Conservation (phyloP, 2,113 vertebrate species). For the Glareola pratincola region DNA sequence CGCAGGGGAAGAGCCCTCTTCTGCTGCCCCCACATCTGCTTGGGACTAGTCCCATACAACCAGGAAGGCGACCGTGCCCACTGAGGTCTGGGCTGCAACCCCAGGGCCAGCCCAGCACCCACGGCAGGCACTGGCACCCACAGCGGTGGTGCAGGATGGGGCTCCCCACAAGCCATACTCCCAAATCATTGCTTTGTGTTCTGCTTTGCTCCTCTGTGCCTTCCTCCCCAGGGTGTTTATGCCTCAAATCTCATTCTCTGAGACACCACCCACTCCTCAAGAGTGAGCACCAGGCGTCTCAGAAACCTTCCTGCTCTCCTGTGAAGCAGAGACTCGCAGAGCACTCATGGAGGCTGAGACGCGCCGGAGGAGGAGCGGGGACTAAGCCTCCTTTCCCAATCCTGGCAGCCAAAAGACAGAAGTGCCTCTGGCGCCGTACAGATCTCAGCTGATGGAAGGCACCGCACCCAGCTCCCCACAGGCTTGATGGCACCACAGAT, state of each 20-base stretch:
- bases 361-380: not conserved
- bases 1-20: not conserved
- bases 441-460: not conserved
- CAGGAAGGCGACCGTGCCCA: not conserved
- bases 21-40: not conserved
- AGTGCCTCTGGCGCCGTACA: not conserved
- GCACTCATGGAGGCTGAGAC: rapidly evolving
- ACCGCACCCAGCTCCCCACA: not conserved
- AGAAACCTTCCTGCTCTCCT: not conserved
- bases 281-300: not conserved
- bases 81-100: not conserved
- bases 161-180: rapidly evolving
- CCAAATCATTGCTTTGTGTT: not conserved
- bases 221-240: not conserved
- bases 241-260: not conserved
- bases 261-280: not conserved
- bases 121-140: rapidly evolving
- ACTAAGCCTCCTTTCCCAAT: not conserved
- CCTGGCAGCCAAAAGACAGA: not conserved
- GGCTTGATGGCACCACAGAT: not conserved
- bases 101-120: not conserved
- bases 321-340: not conserved
- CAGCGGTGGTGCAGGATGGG: not conserved
- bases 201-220: not conserved
- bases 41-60: not conserved